phyloP scores from a whole-genome alignment of 2,888 invertebrate species.

The Acleris literana region DNA sequence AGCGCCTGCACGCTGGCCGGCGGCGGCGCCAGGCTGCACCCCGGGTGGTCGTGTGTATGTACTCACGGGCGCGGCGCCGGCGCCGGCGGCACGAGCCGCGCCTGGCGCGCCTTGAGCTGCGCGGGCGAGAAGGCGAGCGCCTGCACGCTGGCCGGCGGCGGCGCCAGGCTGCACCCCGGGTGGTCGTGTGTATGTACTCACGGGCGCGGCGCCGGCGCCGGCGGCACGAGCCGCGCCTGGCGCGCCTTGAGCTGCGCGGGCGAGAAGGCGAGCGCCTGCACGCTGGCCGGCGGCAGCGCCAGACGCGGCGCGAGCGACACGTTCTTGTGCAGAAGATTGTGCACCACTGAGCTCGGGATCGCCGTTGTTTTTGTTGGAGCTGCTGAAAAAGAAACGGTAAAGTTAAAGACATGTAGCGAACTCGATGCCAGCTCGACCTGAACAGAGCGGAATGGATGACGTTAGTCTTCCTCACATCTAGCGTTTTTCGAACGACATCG shows the following conservation, averaged over 20 bases:
- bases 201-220: slow-evolving; percentile 54
- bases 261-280: slow-evolving; percentile 68
- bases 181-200: slow-evolving; percentile 60
- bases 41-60: too few relatives aligned
- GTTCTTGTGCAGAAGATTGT: slow-evolving; percentile 62
- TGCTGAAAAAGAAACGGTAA: slow-evolving; percentile 31
- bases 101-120: too few relatives aligned
- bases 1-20: too few relatives aligned
- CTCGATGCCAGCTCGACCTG: background rate
- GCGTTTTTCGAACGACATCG: too few relatives aligned
- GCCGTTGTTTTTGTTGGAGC: slow-evolving; percentile 55
- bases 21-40: too few relatives aligned
- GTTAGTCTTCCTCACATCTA: too few relatives aligned
- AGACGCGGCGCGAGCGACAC: slow-evolving; percentile 47
- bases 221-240: slow-evolving; percentile 57
- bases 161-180: background rate
- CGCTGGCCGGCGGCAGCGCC: slow-evolving; percentile 55
- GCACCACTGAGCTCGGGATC: slow-evolving; percentile 61
- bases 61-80: too few relatives aligned
- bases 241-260: slow-evolving; percentile 64
- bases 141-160: too few relatives aligned
- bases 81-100: too few relatives aligned
- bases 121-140: too few relatives aligned
- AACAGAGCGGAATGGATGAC: too few relatives aligned
- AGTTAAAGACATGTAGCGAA: background rate